Evolutionary conservation across 2,113 vertebrate species (phyloP).

Genomic region (Forbesichthys papilliferus): DNA sequence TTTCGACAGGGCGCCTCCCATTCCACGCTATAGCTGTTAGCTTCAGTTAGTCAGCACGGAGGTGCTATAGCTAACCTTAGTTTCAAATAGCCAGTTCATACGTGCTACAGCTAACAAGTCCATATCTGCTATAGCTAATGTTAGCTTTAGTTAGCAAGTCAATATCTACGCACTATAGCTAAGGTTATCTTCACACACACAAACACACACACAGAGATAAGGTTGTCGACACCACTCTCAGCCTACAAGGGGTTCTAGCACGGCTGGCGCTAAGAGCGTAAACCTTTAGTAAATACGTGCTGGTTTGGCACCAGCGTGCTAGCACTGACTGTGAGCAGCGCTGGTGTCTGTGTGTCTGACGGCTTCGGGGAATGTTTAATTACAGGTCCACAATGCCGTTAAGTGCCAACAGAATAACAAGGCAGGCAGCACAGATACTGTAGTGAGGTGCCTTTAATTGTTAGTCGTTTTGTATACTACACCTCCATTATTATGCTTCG

Average conservation of each 20-base stretch:
- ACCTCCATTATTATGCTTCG: too few species aligned
- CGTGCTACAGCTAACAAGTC: conserved; percentile 4
- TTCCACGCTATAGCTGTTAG: too few species aligned
- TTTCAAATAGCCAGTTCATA: conserved; percentile 4
- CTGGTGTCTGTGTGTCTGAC: conserved; percentile 19
- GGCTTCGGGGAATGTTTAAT: conserved; percentile 22
- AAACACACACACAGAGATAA: neutral
- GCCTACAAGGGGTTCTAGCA: too few species aligned
- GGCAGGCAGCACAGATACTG: conserved; percentile 21
- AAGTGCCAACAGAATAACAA: conserved; percentile 25
- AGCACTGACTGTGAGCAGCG: neutral
- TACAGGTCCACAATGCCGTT: conserved; percentile 32
- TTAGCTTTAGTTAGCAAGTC: conserved; percentile 3
- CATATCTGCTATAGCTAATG: neutral
- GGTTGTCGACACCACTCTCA: neutral
- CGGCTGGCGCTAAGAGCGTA: too few species aligned
- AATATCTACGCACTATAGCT: neutral
- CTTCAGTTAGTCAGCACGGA: too few species aligned
- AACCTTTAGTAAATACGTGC: conserved; percentile 17
- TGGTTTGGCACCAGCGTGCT: neutral
- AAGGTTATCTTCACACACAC: too few species aligned
- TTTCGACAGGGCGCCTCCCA: too few species aligned
- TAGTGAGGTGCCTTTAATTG: conserved; percentile 11
- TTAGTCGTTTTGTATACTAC: too few species aligned
- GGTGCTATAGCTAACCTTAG: too few species aligned